A percentile compares a stretch with the other conserved stretches of the same genome.
These are phyloP conservation scores for Muscicapa striata DNA, from an alignment of 2,797 vertebrate species.

Conservation along the genomic window DNA sequence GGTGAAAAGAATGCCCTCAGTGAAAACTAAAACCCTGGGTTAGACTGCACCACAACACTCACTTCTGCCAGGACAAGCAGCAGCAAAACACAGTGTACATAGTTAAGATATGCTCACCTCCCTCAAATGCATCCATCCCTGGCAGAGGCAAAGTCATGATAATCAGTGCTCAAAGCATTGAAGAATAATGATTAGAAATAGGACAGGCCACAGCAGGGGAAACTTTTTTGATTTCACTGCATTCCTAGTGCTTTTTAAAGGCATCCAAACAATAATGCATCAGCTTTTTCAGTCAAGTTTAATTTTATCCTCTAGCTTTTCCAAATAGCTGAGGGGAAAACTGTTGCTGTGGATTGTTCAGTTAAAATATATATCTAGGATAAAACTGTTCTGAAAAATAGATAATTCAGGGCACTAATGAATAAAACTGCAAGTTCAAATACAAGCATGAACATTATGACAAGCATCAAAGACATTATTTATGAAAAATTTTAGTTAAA, in stretches of 20 bases:
- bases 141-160: neutral
- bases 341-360: neutral
- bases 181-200: neutral
- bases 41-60: neutral
- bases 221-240: neutral
- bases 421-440: neutral
- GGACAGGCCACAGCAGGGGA: neutral
- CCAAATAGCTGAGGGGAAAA: neutral
- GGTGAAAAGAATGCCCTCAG: neutral
- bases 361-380: neutral
- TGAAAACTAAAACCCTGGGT: neutral
- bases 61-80: neutral
- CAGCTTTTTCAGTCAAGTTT: neutral
- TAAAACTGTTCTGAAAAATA: neutral
- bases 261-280: neutral
- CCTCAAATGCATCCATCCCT: neutral
- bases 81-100: neutral
- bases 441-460: neutral
- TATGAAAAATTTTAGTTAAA: neutral
- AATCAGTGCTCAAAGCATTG: neutral
- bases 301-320: slow-evolving; percentile 3
- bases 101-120: neutral
- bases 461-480: neutral
- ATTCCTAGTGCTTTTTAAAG: neutral
- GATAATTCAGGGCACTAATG: neutral